These are phyloP conservation scores for Rotaria sp. DNA, from an alignment of 2,888 invertebrate species.

Conservation along the genomic window DNA sequence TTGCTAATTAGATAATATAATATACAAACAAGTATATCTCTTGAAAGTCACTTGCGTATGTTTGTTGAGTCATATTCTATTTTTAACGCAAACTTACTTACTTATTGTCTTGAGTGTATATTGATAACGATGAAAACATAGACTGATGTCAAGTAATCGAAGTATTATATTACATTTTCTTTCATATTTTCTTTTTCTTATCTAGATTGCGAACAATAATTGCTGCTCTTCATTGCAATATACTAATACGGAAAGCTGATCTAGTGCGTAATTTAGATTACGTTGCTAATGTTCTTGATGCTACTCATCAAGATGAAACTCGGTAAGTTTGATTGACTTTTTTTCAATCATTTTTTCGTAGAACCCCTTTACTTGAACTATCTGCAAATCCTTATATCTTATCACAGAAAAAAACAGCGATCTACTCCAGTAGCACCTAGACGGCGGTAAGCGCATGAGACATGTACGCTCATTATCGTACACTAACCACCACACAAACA, in stretches of 20 bases:
- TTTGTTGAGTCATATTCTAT: too few relatives aligned
- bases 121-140: too few relatives aligned
- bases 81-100: too few relatives aligned
- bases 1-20: too few relatives aligned
- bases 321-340: too few relatives aligned
- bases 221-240: slow-evolving; percentile 31
- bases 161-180: neutral
- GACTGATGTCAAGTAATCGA: neutral
- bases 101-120: too few relatives aligned
- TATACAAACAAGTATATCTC: too few relatives aligned
- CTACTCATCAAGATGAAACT: slow-evolving; percentile 83
- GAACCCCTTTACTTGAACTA: slow-evolving; percentile 44
- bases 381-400: slow-evolving; percentile 45
- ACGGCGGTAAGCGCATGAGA: neutral
- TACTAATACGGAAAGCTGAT: slow-evolving; percentile 60
- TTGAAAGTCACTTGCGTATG: too few relatives aligned
- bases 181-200: neutral
- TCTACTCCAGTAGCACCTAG: neutral
- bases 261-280: slow-evolving; percentile 84
- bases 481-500: neutral
- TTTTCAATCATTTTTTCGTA: neutral
- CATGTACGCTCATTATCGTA: neutral
- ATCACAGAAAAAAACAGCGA: neutral
- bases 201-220: slow-evolving; percentile 37
- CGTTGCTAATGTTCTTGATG: slow-evolving; percentile 82